Base-by-base conservation (phyloP, 2,797 vertebrate genomes). In the Enoplosus armatus region DNA sequence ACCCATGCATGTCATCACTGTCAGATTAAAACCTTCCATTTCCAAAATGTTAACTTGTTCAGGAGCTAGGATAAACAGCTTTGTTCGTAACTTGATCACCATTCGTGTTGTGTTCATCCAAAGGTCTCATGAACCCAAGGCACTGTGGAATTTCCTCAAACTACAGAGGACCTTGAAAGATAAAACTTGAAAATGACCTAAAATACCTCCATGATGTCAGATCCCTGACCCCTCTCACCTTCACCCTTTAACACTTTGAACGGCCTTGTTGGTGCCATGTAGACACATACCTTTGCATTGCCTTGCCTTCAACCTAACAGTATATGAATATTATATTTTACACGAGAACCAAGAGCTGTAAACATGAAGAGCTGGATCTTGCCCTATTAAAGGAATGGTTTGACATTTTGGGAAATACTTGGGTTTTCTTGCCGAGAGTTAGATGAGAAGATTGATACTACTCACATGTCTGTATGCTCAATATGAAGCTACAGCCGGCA, bases 11-110 rank as follows among this genome's bases (percentile, higher is more conserved):
- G 79, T 89, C 85, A 87, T 74, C 85, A 33, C 74, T 69, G 79
- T 89, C 80, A 75, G 62, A 84, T 85, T 90, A 72, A 85, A 85
- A 54, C n/a, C 41, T 68, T 67, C 37, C n/a, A 73, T 60, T 81
- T 88, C 26, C 66, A 68, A 66, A 84, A 82, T 62, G 50, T 85
- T 62, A 26, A 22, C 56, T 60, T 82, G 64, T 80, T 79, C 63
- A 81, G 69, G 47, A 76, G 71, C 75, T 67, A 59, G 43, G 41
- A 79, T 37, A 82, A 87, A 84, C 74, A 80, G 29, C 58, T 62
- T 78, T 70, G 67, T 78, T 77, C 79, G 58, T 48, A 70, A 63
- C 61, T 35, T 69, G 56, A 81, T 76, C 79, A 62, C 69, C 5
- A 2, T 50, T 67, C 2, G 20, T 14, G 45, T 9, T 29, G 29